phyloP scores from a whole-genome alignment of 2,888 invertebrate species.

The Idaea aversata region DNA sequence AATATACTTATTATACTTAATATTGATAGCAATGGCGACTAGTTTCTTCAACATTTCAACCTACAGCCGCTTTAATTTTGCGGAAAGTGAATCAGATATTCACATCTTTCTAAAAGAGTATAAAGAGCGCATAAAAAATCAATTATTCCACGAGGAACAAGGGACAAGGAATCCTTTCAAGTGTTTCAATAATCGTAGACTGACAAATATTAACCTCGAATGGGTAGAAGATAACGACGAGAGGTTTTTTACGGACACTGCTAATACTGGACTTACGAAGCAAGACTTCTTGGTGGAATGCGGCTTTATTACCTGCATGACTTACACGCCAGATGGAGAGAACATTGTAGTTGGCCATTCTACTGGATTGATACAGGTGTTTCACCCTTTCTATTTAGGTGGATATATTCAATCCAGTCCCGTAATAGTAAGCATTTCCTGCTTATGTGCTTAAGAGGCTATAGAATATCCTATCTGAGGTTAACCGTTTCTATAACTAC shows the following conservation, averaged over 20 bases:
- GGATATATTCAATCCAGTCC: no score
- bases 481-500: no score
- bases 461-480: no score
- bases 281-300: conserved; percentile 48
- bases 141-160: conserved; percentile 42
- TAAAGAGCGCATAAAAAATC: conserved; percentile 45
- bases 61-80: conserved; percentile 52
- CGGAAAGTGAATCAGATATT: conserved; percentile 50
- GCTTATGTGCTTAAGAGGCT: no score
- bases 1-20: no score
- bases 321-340: conserved; percentile 66
- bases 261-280: conserved; percentile 42
- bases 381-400: not conserved
- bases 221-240: conserved; percentile 59
- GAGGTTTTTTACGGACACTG: conserved; percentile 54
- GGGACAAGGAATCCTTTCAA: conserved; percentile 35
- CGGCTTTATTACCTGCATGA: conserved; percentile 57
- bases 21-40: conserved; percentile 31
- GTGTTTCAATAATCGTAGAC: conserved; percentile 51
- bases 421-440: no score
- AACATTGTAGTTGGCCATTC: conserved; percentile 70
- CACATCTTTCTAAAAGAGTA: conserved; percentile 52
- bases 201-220: conserved; percentile 31
- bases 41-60: conserved; percentile 38
- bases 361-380: conserved; percentile 72